Base-by-base conservation (phyloP, 2,888 invertebrate genomes). In the Trimorus sp. region DNA sequence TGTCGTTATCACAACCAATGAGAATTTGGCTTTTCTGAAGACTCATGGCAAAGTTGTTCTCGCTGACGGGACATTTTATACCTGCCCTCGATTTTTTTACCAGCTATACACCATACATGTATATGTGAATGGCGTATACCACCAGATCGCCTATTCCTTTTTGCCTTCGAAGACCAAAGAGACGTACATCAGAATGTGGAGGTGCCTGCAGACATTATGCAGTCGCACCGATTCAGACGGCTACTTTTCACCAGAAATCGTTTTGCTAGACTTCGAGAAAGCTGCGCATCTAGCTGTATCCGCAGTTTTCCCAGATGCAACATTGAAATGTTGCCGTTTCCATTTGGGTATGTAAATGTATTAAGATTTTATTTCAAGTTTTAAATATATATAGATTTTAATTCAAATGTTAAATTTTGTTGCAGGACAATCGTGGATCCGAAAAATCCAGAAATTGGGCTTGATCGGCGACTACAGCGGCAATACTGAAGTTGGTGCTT, bases 321-420 rank as follows among this genome's bases (percentile, higher is more conserved):
- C 12, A 8, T 15, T 59, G 7, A 59, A 59, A 59, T 59, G 8
- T 59, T 59, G 40, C 42, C 59, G 40, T 15, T 59, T 59, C 16
- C 59, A 59, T 42, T 59, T 59, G 42, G 38, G 58, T 58, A 54
- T 26, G 8, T 51, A n/a, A 51, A 7, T 51, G 7, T 51, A 51
- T 51, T 51, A 51, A 45, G 9, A 8, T 51, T 14, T 51, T 51
- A 51, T 51, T 51, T 51, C 26, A 26, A 26, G 26, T 3, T 51
- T 51, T 14, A 51, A 51, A n/a, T 14, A n/a, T 15, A 51, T 51
- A n/a, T 51, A 45, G 9, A 12, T 45, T n/a, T 51, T 51, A n/a
- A n/a, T 51, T 51, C n/a, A 14, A 11, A 51, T 15, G 14, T 51
- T 51, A n/a, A 12, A 51, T 51, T 51, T 51, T 51, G 7, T 51